These are phyloP conservation scores for Belonocnema kinseyi DNA, from an alignment of 1,140 invertebrate species.

Conservation along the genomic window DNA sequence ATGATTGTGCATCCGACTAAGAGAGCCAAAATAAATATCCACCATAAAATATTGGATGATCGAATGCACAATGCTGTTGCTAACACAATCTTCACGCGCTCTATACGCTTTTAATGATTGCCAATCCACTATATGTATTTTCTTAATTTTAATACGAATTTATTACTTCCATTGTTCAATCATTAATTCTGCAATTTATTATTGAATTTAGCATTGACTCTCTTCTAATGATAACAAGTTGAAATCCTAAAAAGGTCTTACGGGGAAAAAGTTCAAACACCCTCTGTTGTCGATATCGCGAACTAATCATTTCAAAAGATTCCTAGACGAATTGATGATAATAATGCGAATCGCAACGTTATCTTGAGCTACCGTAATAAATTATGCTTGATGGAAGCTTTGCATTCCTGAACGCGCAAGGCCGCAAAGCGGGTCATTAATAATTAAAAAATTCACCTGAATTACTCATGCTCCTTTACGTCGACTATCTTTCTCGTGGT, in stretches of 20 bases:
- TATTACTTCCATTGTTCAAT: too few species aligned
- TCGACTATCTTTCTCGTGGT: conserved; percentile 25
- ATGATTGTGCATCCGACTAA: conserved; percentile 34
- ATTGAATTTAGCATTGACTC: too few species aligned
- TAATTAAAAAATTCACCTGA: conserved; percentile 28
- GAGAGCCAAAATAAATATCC: conserved; percentile 22
- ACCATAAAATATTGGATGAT: conserved; percentile 23
- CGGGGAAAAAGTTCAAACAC: background rate
- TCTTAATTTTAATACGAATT: background rate
- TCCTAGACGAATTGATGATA: conserved; percentile 15
- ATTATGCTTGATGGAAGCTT: conserved; percentile 24
- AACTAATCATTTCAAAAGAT: background rate
- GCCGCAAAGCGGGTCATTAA: conserved; percentile 27
- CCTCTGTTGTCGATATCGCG: background rate
- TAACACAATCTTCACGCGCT: background rate
- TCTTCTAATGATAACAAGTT: too few species aligned
- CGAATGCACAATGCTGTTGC: background rate
- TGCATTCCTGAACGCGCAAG: conserved; percentile 23
- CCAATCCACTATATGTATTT: background rate
- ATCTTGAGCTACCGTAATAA: conserved; percentile 23
- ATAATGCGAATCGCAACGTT: conserved; percentile 20
- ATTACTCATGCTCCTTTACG: conserved; percentile 18
- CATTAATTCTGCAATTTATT: too few species aligned
- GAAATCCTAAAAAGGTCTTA: background rate
- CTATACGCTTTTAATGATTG: background rate